Base-by-base conservation (phyloP, 2,113 vertebrate species). In the Malurus alboscapulatus region DNA sequence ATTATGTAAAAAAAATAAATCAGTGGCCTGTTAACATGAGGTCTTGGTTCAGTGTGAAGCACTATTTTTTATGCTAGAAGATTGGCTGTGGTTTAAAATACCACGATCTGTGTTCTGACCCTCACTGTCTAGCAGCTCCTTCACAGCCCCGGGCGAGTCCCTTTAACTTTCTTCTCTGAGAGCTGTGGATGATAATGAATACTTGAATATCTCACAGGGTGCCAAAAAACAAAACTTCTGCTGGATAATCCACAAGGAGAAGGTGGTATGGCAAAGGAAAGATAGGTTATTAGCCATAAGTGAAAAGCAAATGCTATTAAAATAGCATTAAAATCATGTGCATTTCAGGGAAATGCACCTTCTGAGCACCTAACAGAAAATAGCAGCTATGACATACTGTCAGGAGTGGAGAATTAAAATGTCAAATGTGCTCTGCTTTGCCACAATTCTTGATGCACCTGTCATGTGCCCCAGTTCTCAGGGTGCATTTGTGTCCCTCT, bases 381-480 rank as follows among this genome's bases (percentile, higher is more conserved):
- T 21, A 72, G 5, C 26, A 65, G 20, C 58, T 57, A 12, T 65
- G 72, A 12, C 7, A 32, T 21, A 7, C 40, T 68, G 22, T 44
- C 2, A 4, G 50, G 20, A 57, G 11, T 13, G 47, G n/a, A 87
- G 48, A 82, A 82, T 25, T 45, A 57, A 82, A 76, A 36, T 57
- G 17, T 26, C 19, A 66, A 36, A 62, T 27, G 4, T 83, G 19
- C 30, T 2, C 1, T 83, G 17, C 22, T 79, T 87, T 92, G 51
- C 67, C 44, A 50, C 9, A 59, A 22, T 19, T 59, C 42, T 63
- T 11, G 15, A 25, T 72, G 65, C 19, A 50, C 3, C 25, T 6
- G 0, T 24, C 1, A 0, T 44, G 29, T 48, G 36, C 26, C 71
- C 17, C 61, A 40, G 53, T 8, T 55, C 53, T 57, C n/a, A 22